phyloP scores from a whole-genome alignment of 2,113 vertebrate species.

The Sander lucioperca region DNA sequence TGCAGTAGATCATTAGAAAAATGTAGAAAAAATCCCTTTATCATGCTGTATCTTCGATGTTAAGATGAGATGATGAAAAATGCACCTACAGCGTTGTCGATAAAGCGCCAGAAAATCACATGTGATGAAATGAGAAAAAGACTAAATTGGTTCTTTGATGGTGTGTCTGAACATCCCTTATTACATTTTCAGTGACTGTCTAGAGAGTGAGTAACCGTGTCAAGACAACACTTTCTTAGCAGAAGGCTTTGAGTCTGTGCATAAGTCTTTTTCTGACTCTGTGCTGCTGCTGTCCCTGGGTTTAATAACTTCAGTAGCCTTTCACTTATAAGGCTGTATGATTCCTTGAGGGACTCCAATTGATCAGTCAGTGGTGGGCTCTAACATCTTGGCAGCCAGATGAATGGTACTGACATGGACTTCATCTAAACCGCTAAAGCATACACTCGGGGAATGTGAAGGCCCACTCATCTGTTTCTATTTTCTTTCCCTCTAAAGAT shows the following conservation, averaged over 20 bases:
- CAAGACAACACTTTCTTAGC: constrained; percentile 49
- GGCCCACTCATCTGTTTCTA: constrained; percentile 64
- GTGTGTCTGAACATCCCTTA: constrained; percentile 53
- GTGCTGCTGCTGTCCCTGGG: constrained; percentile 64
- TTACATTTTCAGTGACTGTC: constrained; percentile 59
- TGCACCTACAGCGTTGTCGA: not conserved
- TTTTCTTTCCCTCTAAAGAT: constrained; percentile 36
- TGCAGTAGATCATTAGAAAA: not conserved
- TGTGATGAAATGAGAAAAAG: constrained; percentile 40
- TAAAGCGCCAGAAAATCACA: constrained; percentile 23
- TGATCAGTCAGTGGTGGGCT: constrained; percentile 79
- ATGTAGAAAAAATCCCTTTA: not conserved
- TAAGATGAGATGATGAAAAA: constrained; percentile 35
- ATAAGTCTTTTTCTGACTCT: constrained; percentile 34
- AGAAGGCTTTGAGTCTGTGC: constrained; percentile 36
- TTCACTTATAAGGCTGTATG: constrained; percentile 76
- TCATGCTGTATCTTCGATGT: not conserved
- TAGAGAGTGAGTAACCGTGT: constrained; percentile 43
- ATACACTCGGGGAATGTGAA: constrained; percentile 63
- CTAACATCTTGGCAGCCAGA: constrained; percentile 72
- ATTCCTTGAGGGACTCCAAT: constrained; percentile 79
- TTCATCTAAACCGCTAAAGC: constrained; percentile 73
- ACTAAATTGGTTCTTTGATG: constrained; percentile 36
- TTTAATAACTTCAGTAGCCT: constrained; percentile 81
- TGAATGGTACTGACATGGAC: constrained; percentile 76